Percentiles rank a stretch among this genome's conserved stretches.
These are phyloP conservation scores for Paradoxurus hermaphroditus DNA, from an alignment of 2,113 vertebrate genomes.

Conservation along the genomic window DNA sequence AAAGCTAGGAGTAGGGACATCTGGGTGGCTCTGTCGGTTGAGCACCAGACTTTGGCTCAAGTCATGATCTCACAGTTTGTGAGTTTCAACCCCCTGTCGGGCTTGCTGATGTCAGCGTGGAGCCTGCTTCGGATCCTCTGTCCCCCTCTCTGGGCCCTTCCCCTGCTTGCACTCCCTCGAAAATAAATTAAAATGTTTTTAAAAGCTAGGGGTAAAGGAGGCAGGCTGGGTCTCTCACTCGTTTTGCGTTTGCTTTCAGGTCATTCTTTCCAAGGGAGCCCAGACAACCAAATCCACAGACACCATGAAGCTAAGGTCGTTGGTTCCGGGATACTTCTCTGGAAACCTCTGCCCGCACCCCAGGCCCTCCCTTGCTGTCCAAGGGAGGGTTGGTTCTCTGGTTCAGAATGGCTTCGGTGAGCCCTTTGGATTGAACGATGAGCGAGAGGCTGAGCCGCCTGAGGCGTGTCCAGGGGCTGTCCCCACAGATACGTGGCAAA, in stretches of 20 bases:
- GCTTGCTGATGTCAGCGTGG: no score
- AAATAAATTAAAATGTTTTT: no score
- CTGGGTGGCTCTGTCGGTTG: no score
- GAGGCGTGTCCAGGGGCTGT: not conserved
- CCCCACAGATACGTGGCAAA: not conserved
- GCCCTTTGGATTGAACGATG: not conserved
- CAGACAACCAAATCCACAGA: not conserved
- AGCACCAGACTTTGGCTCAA: no score
- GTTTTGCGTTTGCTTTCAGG: not conserved
- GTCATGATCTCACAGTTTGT: no score
- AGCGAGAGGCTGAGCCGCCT: not conserved
- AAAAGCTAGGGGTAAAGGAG: not conserved
- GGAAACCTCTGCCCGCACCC: not conserved
- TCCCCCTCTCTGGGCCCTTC: no score
- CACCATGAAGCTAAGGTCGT: not conserved
- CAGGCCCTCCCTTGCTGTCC: not conserved
- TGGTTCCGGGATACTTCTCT: not conserved
- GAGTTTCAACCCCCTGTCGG: no score
- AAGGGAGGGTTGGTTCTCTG: not conserved
- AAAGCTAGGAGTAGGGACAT: no score
- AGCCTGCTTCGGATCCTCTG: no score
- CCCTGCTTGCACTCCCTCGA: no score
- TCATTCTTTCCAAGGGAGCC: not conserved
- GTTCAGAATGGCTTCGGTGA: not conserved
- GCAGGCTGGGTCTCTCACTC: not conserved